Evolutionary conservation across 2,888 invertebrate genomes (phyloP), one percentile per base, ranked within the genome.

Genomic region (Frankliniella fusca): DNA sequence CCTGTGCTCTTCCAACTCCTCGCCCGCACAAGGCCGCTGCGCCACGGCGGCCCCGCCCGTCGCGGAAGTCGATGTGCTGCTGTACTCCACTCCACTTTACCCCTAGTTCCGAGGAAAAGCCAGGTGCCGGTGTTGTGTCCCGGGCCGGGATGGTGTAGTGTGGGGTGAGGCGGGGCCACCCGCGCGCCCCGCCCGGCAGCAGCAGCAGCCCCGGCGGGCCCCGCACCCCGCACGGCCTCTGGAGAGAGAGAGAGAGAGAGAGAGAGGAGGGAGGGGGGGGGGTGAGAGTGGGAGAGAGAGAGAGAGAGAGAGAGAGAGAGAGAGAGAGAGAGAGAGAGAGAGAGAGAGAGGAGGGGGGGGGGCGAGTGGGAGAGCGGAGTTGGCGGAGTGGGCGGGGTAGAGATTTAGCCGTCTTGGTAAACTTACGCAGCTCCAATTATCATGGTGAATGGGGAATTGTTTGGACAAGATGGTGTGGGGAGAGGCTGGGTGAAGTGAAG

Each of bases 351-450:
- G 61, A 15, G 61, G 18, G 18, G 15, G 61, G 61, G 61, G 61
- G 15, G 54, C 15, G 54, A 18, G 54, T 1, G 61, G 10, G 61
- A n/a, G 15, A n/a, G 15, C 5, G 61, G 61, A 7, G 61, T 61
- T 61, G 15, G 70, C 7, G 70, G 12, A 5, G 23, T 12, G 70
- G 27, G 27, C 12, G 9, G 27, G 70, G 23, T 23, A 27, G 70
- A 76, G 70, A 76, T 76, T 76, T 76, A 76, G 70, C 70, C 70
- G 70, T 76, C 70, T 76, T 76, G 70, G 70, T 27, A 76, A 76
- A 76, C 70, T 76, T 76, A 76, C 70, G 70, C 70, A 23, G 70
- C 70, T 76, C 70, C 70, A 76, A 76, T 76, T 76, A 76, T 76
- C 70, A 76, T 27, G 70, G 70, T 76, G 70, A 76, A 76, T 76